phyloP scores from a whole-genome alignment of 1,140 invertebrate species.

The Tachypleus tridentatus region DNA sequence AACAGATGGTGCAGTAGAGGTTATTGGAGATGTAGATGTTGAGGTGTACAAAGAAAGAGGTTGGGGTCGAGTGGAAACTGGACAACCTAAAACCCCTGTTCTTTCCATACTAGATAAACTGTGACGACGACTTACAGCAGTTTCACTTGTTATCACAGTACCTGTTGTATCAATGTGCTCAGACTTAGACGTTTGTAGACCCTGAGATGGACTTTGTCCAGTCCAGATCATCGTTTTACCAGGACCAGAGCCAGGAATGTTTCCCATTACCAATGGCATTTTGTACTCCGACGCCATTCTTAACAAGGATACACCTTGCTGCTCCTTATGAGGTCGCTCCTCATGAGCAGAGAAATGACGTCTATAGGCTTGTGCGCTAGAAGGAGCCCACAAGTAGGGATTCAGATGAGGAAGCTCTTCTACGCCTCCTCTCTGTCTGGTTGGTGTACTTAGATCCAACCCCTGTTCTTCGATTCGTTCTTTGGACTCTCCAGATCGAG shows the following conservation, averaged over 20 bases:
- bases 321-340: neutral
- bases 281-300: conserved; percentile 4
- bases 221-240: conserved; percentile 3
- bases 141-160: too few relatives aligned
- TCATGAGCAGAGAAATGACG: conserved; percentile 3
- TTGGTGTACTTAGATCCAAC: conserved; percentile 2
- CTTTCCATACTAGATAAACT: too few relatives aligned
- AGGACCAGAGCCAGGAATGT: conserved; percentile 5
- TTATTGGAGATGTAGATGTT: too few relatives aligned
- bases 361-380: conserved; percentile 13
- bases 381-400: conserved; percentile 18
- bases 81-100: too few relatives aligned
- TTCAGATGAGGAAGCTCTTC: conserved; percentile 15
- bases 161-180: too few relatives aligned
- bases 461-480: neutral
- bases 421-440: neutral
- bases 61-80: too few relatives aligned
- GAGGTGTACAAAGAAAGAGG: too few relatives aligned
- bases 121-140: too few relatives aligned
- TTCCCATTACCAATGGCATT: conserved; percentile 17
- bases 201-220: too few relatives aligned
- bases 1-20: too few relatives aligned
- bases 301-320: neutral
- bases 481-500: too few relatives aligned
- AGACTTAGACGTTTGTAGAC: too few relatives aligned